phyloP scores from a whole-genome alignment of 2,888 invertebrate species.

The Conomelus anceps region DNA sequence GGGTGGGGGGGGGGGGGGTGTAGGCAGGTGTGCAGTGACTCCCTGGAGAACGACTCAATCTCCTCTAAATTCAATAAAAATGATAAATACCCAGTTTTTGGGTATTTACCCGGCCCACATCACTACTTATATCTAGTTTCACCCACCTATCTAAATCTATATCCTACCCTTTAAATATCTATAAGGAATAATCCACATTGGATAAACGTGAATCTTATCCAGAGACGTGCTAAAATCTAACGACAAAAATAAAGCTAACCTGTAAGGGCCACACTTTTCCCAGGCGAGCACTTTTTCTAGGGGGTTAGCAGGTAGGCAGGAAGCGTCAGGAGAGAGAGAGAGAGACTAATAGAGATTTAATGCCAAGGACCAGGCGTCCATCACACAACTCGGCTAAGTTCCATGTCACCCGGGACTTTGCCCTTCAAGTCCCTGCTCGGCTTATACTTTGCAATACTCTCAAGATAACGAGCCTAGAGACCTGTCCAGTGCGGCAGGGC shows the following conservation, averaged over 20 bases:
- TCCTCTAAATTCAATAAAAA: too few species aligned
- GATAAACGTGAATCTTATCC: background rate
- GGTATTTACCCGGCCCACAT: too few species aligned
- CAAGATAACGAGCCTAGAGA: background rate
- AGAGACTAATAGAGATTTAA: background rate
- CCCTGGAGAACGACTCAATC: too few species aligned
- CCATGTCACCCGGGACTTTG: background rate
- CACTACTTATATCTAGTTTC: too few species aligned
- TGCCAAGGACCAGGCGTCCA: background rate
- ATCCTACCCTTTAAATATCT: background rate
- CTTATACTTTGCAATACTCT: background rate
- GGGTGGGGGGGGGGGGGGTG: too few species aligned
- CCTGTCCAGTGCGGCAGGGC: background rate
- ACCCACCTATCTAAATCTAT: background rate
- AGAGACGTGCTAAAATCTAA: background rate
- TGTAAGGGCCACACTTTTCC: background rate
- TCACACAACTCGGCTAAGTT: background rate
- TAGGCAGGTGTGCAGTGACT: too few species aligned
- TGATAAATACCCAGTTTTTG: too few species aligned
- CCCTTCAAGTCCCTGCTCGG: background rate
- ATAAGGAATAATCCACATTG: background rate
- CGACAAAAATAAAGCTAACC: background rate
- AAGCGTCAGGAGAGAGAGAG: background rate
- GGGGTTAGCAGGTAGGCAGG: background rate
- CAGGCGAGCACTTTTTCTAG: background rate